phyloP scores from a whole-genome alignment of 2,888 invertebrate species.

The Coelogynopora nodosa region DNA sequence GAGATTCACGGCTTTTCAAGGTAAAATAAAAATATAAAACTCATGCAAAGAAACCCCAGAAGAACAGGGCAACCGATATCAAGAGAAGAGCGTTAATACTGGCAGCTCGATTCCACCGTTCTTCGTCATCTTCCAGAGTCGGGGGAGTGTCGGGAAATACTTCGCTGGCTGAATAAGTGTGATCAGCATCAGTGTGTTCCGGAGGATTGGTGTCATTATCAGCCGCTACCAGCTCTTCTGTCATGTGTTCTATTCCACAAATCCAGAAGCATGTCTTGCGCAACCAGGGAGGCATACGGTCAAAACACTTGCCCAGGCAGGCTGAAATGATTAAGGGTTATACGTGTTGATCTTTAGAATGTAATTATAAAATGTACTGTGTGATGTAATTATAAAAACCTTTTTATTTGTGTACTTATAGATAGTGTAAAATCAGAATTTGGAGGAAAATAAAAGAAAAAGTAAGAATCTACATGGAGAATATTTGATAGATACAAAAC shows the following conservation, averaged over 20 bases:
- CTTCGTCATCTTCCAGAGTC: constrained; percentile 22
- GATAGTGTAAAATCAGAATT: no score
- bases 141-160: not conserved
- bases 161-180: not conserved
- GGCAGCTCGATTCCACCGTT: constrained; percentile 34
- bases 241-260: constrained; percentile 60
- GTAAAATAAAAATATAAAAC: not conserved
- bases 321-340: no score
- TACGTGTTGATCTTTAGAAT: no score
- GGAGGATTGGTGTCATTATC: constrained; percentile 49
- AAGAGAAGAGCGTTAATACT: constrained; percentile 37
- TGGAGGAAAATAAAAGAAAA: no score
- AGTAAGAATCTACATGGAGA: no score
- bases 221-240: constrained; percentile 47
- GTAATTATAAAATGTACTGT: no score
- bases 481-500: no score
- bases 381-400: no score
- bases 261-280: constrained; percentile 57
- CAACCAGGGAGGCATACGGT: constrained; percentile 51
- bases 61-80: constrained; percentile 36
- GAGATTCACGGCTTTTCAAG: no score
- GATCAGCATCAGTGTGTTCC: constrained; percentile 49
- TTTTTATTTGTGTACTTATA: no score
- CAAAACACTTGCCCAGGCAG: not conserved
- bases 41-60: constrained; percentile 43